Evolutionary conservation across 1,140 invertebrate species (phyloP).

Genomic region (Drosophila malerkotliana): DNA sequence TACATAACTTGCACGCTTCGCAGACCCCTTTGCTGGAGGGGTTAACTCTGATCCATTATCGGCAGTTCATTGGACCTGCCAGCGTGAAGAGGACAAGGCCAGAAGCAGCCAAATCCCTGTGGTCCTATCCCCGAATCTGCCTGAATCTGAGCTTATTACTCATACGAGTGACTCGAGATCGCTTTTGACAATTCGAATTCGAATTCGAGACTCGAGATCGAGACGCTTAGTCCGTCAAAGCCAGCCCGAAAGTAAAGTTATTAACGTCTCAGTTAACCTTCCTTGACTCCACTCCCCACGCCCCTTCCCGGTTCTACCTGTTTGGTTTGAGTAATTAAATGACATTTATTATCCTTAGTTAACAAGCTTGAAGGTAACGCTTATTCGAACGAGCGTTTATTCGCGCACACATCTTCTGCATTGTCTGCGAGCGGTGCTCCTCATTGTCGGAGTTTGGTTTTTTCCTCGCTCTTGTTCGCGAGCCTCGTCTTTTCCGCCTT

Average conservation of each 20-base stretch:
- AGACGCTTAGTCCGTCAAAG: background rate
- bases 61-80: too few relatives aligned
- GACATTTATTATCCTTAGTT: slow-evolving; percentile 51
- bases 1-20: slow-evolving; percentile 77
- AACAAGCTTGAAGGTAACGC: slow-evolving; percentile 39
- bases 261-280: slow-evolving; percentile 43
- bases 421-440: background rate
- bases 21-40: slow-evolving; percentile 31
- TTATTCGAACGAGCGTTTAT: background rate
- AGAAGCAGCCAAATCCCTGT: too few relatives aligned
- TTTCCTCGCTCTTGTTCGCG: background rate
- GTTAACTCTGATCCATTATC: too few relatives aligned
- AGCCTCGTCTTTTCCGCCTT: background rate
- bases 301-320: slow-evolving; percentile 6
- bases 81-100: too few relatives aligned
- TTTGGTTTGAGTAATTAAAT: slow-evolving; percentile 37
- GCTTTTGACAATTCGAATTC: too few relatives aligned
- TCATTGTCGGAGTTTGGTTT: slow-evolving; percentile 21
- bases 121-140: too few relatives aligned
- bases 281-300: background rate
- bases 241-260: background rate
- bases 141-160: too few relatives aligned
- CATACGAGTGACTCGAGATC: too few relatives aligned
- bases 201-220: too few relatives aligned
- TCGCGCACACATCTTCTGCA: background rate